Base-by-base conservation (phyloP, 2,797 vertebrate genomes). In the Leptatherina wallacei region DNA sequence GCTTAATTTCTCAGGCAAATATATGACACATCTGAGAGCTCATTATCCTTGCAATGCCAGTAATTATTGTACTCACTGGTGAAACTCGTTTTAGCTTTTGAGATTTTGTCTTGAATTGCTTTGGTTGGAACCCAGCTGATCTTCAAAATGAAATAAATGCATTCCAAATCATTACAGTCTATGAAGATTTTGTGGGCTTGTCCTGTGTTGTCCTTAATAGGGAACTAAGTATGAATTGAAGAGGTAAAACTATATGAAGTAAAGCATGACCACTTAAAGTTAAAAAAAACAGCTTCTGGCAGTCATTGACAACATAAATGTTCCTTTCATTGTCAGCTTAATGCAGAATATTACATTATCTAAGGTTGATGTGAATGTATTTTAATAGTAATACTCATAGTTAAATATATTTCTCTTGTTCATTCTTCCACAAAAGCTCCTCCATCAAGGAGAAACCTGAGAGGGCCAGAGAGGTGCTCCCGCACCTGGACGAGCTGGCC, bases 1-100 rank as follows among this genome's bases (percentile, higher is more conserved):
- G 91, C 93, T 95, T 94, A 93, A 96, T 95, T 95, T 95, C 90
- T 94, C 90, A 88, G 83, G 93, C 91, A 94, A 93, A 94, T 91
- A 93, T 92, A 93, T 91, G 88, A 93, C 91, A 92, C 92, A 93
- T 93, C 81, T 82, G 90, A 93, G 89, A 88, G 90, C 90, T 91
- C 90, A 91, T 93, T 90, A 91, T 89, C 90, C 67, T 66, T 49
- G 67, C 83, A 85, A 88, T 84, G 76, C 75, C 75, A 85, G 73
- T 75, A 77, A 84, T 85, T 78, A 83, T 90, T 89, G 84, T 75
- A 73, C 80, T 89, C 84, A 78, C 78, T 78, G 85, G 27, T 85
- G 64, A 85, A 85, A 86, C 78, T 83, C 68, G 85, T 60, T 56
- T 75, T 69, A 61, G 74, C 65, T 68, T 82, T 69, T 33, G 49